Evolutionary conservation across 2,888 invertebrate genomes (phyloP), one percentile per base, ranked within the genome.

Genomic region (Meloe dianella): DNA sequence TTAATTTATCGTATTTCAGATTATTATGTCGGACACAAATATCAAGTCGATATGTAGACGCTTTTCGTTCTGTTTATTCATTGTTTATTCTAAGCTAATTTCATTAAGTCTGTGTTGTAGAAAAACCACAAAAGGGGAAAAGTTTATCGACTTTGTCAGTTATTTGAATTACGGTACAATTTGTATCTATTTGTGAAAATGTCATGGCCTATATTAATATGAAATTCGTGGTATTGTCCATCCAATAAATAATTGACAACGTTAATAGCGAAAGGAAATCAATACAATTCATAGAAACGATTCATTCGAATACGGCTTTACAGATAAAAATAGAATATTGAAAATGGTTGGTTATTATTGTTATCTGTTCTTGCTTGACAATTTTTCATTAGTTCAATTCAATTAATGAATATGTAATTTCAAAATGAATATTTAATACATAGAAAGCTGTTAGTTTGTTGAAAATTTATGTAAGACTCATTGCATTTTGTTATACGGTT

Each of bases 401-500:
- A 58, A 30, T 38, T n/a, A n/a, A 24, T 59, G 59, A 59, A 35
- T 35, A 35, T 14, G 9, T 59, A 35, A 35, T 35, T 59, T 17
- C 8, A 20, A 17, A 22, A 22, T 32, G 4, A 24, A 0, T 9
- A 24, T 6, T 59, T 20, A 58, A 58, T 58, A n/a, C 58, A 58
- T 58, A 58, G 58, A 58, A 20, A 32, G 59, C 22, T n/a, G 58
- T 0, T 58, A 2, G 29, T 27, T 20, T 51, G n/a, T 10, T 30
- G 32, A 3, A 58, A 58, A 59, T 59, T 59, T 59, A 20, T 59
- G 59, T 59, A 35, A 59, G 35, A 59, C 32, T 35, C 58, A 58
- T 17, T 58, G 58, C 30, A 58, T 58, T 35, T 58, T 29, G 1
- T 35, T n/a, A 17, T 58, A 12, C 30, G 27, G 58, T n/a, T 58